These are phyloP conservation scores for Campylomormyrus tamandua DNA, from an alignment of 2,113 vertebrate genomes.

Conservation along the genomic window DNA sequence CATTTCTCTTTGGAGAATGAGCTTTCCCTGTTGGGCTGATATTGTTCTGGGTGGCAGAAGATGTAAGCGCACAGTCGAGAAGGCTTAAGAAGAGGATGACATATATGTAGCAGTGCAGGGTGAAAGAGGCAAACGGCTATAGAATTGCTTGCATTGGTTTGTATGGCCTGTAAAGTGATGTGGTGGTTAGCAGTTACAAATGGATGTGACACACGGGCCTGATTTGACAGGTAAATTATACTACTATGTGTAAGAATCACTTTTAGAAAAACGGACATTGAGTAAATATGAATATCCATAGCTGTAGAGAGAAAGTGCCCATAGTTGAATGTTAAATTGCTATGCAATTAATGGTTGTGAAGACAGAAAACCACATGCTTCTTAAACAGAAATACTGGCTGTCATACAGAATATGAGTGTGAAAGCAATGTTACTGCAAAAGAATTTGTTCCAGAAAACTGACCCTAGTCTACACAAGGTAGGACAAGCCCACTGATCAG, in stretches of 20 bases:
- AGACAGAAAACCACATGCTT: not conserved
- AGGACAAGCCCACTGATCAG: not conserved
- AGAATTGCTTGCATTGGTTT: not conserved
- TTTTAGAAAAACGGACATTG: not conserved
- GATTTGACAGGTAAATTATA: not conserved
- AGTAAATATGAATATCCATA: not conserved
- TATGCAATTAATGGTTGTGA: not conserved
- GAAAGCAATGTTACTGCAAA: not conserved
- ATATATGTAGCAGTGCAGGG: not conserved
- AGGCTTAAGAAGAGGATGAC: not conserved
- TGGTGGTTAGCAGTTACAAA: not conserved
- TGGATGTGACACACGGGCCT: not conserved
- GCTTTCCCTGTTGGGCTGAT: not conserved
- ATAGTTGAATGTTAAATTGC: not conserved
- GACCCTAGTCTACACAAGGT: not conserved
- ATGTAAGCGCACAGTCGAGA: not conserved
- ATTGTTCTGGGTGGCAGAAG: not conserved
- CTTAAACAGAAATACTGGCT: not conserved
- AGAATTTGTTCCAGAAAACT: not conserved
- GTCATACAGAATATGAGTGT: not conserved
- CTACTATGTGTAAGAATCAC: not conserved
- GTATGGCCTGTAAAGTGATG: not conserved
- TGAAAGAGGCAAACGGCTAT: not conserved
- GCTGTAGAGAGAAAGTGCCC: not conserved
- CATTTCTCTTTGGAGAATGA: not conserved